These are phyloP conservation scores for Coremacera marginata DNA, from an alignment of 2,888 invertebrate genomes.

Conservation along the genomic window DNA sequence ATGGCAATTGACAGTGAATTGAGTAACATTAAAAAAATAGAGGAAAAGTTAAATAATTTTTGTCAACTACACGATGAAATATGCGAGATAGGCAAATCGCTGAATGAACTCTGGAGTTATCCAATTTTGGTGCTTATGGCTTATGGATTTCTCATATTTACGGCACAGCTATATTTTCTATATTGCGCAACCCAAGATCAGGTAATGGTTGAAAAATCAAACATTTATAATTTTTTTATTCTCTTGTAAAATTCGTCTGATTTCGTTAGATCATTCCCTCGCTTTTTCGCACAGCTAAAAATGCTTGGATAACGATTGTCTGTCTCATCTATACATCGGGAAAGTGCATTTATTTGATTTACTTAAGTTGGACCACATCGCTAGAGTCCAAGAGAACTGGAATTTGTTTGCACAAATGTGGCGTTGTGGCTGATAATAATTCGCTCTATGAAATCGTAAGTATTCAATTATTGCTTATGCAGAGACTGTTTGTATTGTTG, in stretches of 20 bases:
- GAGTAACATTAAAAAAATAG: constrained; percentile 61
- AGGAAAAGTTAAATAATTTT: constrained; percentile 66
- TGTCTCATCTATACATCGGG: constrained; percentile 64
- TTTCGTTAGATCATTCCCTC: constrained; percentile 59
- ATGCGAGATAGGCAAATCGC: constrained; percentile 67
- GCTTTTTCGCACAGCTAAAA: constrained; percentile 67
- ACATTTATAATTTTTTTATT: neutral
- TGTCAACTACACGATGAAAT: constrained; percentile 69
- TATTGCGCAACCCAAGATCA: constrained; percentile 67
- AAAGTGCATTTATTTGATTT: constrained; percentile 68
- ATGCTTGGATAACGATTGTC: constrained; percentile 60
- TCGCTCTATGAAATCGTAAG: constrained; percentile 67
- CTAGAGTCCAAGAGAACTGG: constrained; percentile 67
- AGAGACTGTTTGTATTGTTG: neutral
- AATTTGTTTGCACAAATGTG: constrained; percentile 68
- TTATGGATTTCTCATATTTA: constrained; percentile 68
- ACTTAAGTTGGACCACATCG: constrained; percentile 68
- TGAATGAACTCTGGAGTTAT: constrained; percentile 68
- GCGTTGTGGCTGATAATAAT: constrained; percentile 67
- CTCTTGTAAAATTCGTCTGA: neutral
- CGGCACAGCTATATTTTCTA: constrained; percentile 68
- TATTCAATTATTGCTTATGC: neutral
- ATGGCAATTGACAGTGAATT: constrained; percentile 60
- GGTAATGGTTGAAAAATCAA: constrained; percentile 50
- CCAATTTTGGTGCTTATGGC: constrained; percentile 68